Evolutionary conservation across 2,797 vertebrate species (phyloP).

Genomic region (Notolabrus celidotus): DNA sequence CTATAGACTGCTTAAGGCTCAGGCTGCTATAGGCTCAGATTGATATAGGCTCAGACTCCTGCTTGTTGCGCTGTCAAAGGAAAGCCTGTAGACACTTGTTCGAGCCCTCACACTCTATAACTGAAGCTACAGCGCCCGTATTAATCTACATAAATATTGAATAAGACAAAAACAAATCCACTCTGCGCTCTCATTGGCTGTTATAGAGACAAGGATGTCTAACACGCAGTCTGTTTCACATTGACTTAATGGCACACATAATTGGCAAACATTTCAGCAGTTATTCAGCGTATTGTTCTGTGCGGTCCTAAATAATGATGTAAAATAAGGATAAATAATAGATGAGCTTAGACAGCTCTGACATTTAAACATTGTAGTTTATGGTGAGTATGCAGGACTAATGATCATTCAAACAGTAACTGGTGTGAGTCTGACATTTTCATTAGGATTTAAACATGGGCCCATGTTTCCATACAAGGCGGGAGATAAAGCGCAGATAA

Average conservation of each 20-base stretch:
- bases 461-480: no score
- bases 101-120: not conserved
- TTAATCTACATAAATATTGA: not conserved
- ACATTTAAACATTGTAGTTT: not conserved
- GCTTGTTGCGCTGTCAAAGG: not conserved
- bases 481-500: no score
- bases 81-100: not conserved
- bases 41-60: not conserved
- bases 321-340: slow-evolving; percentile 1
- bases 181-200: not conserved
- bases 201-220: not conserved
- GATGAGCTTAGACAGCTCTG: slow-evolving; percentile 3
- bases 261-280: not conserved
- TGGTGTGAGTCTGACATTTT: not conserved
- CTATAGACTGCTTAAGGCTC: no score
- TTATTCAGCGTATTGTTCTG: slow-evolving; percentile 1
- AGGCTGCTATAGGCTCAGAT: no score
- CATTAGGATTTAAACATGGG: not conserved
- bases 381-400: not conserved
- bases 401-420: not conserved
- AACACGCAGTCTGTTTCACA: not conserved
- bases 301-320: not conserved
- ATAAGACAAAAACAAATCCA: not conserved
- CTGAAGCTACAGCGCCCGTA: not conserved
- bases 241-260: not conserved